Percentiles rank a stretch among this genome's conserved stretches.
Evolutionary conservation across 1,140 invertebrate species (phyloP).

Genomic region (Cydia amplana): DNA sequence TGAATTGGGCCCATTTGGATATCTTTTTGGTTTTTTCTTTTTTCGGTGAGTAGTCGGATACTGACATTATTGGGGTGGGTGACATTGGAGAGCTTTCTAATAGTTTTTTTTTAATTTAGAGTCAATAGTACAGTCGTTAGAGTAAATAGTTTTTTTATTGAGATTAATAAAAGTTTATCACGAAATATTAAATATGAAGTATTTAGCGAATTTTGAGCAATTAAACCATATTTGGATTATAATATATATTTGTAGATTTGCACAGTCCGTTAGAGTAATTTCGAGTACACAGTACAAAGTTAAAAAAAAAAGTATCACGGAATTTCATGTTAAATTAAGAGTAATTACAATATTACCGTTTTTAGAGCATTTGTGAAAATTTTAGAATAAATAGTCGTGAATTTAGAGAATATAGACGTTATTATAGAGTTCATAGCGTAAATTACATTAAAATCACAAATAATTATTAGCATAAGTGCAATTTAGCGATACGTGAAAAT

Average conservation of each 20-base stretch:
- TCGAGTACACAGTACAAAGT: not conserved
- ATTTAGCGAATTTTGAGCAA: not conserved
- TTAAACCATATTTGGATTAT: not conserved
- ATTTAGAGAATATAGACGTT: not conserved
- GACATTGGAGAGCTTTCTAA: conserved; percentile 35
- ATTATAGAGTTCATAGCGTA: not conserved
- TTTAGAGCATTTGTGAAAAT: not conserved
- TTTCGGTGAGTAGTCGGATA: conserved; percentile 49
- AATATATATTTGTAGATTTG: not conserved
- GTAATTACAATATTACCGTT: too few relatives aligned
- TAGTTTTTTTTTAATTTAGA: not conserved
- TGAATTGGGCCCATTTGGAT: conserved; percentile 53
- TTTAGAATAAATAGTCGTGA: not conserved
- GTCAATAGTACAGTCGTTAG: not conserved
- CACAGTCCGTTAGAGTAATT: too few relatives aligned
- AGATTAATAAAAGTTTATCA: too few relatives aligned
- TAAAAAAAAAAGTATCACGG: not conserved
- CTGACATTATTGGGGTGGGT: conserved; percentile 47
- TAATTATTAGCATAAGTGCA: not conserved
- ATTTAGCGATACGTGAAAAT: conserved; percentile 12
- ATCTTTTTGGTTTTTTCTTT: conserved; percentile 43
- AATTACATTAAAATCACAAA: not conserved
- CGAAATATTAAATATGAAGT: not conserved
- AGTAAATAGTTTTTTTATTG: not conserved
- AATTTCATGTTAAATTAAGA: not conserved